Conservation (phyloP, 2,797 vertebrate species). For the Emys orbicularis region DNA sequence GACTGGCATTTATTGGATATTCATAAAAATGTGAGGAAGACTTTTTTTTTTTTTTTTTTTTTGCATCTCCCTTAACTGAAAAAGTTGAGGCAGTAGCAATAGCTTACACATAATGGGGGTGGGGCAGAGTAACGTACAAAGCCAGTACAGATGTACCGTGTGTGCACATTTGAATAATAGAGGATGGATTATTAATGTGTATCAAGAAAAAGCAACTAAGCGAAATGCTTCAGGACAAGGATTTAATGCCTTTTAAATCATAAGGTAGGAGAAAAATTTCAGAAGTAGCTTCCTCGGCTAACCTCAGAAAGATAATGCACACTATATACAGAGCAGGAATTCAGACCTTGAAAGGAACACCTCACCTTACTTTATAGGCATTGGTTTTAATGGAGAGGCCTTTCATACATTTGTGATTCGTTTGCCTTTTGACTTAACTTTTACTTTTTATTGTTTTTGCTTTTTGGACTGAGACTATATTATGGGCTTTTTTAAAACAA, state of each 20-base stretch:
- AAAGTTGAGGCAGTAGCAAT: background rate
- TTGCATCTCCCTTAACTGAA: background rate
- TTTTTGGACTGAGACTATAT: background rate
- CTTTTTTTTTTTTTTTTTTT: background rate
- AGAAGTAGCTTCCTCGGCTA: background rate
- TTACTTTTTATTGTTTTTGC: background rate
- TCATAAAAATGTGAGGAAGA: background rate
- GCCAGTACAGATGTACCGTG: background rate
- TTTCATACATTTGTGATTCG: background rate
- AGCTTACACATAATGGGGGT: background rate
- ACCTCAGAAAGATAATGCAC: constrained; percentile 15
- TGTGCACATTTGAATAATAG: constrained; percentile 10
- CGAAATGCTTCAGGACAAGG: background rate
- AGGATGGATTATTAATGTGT: constrained; percentile 5
- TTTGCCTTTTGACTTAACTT: background rate
- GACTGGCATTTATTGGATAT: background rate
- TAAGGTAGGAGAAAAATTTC: background rate
- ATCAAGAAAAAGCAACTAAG: constrained; percentile 1
- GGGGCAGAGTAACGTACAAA: background rate
- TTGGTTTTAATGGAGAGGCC: background rate
- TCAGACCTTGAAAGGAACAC: background rate
- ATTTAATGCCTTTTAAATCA: background rate
- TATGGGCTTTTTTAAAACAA: background rate
- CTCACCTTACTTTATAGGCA: background rate
- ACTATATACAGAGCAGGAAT: background rate